These are phyloP conservation scores for Pavo muticus DNA, from an alignment of 2,113 vertebrate genomes.

Conservation along the genomic window DNA sequence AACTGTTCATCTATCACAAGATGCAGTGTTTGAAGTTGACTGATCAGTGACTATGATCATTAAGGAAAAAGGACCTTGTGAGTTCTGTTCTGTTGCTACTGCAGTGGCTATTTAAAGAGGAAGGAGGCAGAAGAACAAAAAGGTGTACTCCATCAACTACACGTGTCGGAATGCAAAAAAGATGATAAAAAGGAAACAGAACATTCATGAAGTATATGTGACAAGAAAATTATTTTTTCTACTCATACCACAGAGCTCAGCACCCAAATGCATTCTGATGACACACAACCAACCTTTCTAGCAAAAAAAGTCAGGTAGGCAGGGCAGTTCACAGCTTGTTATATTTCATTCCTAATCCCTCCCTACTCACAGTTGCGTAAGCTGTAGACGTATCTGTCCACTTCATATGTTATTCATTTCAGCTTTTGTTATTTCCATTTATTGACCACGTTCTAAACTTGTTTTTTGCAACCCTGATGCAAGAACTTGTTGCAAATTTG, in stretches of 20 bases:
- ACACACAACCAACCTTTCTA: neutral
- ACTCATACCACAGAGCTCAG: neutral
- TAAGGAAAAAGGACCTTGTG: neutral
- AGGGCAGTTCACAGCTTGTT: neutral
- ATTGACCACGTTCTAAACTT: neutral
- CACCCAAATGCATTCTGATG: neutral
- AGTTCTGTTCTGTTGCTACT: neutral
- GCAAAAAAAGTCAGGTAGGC: neutral
- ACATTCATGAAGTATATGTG: neutral
- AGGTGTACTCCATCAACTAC: neutral
- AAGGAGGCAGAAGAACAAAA: neutral
- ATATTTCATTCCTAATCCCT: neutral
- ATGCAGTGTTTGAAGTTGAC: neutral
- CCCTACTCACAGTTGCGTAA: neutral
- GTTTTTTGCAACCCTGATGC: neutral
- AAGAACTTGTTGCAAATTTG: neutral
- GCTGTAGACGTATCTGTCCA: neutral
- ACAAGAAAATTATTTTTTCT: neutral
- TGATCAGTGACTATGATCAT: neutral
- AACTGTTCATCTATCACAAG: neutral
- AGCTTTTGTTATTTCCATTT: neutral
- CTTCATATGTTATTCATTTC: neutral
- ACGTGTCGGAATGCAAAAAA: neutral
- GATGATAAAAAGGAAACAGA: neutral
- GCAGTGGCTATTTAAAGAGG: neutral